Percentiles rank a stretch among this genome's conserved stretches.
Conservation (phyloP, 1,140 invertebrate genomes). For the Anthonomus grandis region DNA sequence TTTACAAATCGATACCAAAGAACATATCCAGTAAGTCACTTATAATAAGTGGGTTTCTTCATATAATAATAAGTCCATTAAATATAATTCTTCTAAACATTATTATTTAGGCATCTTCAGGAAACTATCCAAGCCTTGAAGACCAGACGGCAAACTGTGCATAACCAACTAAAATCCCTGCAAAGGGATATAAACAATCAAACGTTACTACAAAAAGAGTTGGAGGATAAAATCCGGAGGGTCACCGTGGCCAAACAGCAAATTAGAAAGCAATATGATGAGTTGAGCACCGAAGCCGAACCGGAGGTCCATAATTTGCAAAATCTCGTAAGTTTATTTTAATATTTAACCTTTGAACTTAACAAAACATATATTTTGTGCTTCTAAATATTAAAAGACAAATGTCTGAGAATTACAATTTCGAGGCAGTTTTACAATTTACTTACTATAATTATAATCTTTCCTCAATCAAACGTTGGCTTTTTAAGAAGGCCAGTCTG, state of each 20-base stretch:
- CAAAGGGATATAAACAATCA: constrained; percentile 22
- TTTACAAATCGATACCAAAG: constrained; percentile 62
- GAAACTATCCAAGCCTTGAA: constrained; percentile 26
- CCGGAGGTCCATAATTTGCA: constrained; percentile 49
- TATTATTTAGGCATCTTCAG: constrained; percentile 21
- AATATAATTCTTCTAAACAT: neutral
- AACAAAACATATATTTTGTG: neutral
- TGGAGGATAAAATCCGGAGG: constrained; percentile 35
- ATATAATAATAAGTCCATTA: constrained; percentile 23
- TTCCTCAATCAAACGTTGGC: too few relatives aligned
- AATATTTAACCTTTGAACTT: neutral
- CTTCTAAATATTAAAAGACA: too few relatives aligned
- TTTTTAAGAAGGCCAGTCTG: too few relatives aligned
- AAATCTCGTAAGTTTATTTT: constrained; percentile 48
- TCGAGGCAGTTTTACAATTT: too few relatives aligned
- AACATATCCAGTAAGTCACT: constrained; percentile 53
- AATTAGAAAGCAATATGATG: constrained; percentile 29
- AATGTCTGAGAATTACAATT: too few relatives aligned
- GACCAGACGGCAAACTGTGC: constrained; percentile 20
- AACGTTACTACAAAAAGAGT: constrained; percentile 12
- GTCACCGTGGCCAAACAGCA: constrained; percentile 21
- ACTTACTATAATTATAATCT: too few relatives aligned
- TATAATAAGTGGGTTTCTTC: constrained; percentile 18
- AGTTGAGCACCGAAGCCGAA: constrained; percentile 36
- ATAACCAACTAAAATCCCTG: constrained; percentile 25